Percentiles rank a stretch among this genome's conserved stretches.
These are phyloP conservation scores for Fringilla coelebs DNA, from an alignment of 2,797 vertebrate species.

Conservation along the genomic window DNA sequence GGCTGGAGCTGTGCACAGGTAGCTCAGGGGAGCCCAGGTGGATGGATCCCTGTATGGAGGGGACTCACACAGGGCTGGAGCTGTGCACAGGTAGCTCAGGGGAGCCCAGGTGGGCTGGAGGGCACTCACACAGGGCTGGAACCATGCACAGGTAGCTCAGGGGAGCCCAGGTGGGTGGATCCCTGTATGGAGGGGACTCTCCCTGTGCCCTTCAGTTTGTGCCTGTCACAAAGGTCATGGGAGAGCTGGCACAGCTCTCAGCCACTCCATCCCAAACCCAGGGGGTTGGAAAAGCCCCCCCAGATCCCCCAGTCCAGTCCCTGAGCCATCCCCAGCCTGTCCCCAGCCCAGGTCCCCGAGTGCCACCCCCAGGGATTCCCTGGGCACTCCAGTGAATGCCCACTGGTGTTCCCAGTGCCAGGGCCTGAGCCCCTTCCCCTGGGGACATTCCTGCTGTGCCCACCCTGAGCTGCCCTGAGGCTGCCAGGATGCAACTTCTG, in stretches of 20 bases:
- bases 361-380: neutral
- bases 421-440: neutral
- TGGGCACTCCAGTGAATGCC: no score
- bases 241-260: neutral
- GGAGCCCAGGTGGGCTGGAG: constrained; percentile 51
- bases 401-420: no score
- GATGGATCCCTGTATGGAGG: no score
- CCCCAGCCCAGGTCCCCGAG: neutral
- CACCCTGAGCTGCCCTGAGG: neutral
- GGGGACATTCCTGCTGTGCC: neutral
- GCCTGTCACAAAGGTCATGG: neutral
- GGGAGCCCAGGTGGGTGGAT: neutral
- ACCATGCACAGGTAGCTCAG: constrained; percentile 58
- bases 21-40: no score
- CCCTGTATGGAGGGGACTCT: constrained; percentile 50
- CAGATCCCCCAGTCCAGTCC: rapidly evolving
- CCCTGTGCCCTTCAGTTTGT: neutral
- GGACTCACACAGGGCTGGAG: constrained; percentile 34
- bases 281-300: neutral
- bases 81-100: constrained; percentile 59
- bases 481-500: neutral
- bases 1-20: constrained; percentile 48
- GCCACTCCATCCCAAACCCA: neutral
- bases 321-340: neutral
- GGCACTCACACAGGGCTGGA: constrained; percentile 31